Base-by-base conservation (phyloP, 2,797 vertebrate species). In the Limnodromus scolopaceus region DNA sequence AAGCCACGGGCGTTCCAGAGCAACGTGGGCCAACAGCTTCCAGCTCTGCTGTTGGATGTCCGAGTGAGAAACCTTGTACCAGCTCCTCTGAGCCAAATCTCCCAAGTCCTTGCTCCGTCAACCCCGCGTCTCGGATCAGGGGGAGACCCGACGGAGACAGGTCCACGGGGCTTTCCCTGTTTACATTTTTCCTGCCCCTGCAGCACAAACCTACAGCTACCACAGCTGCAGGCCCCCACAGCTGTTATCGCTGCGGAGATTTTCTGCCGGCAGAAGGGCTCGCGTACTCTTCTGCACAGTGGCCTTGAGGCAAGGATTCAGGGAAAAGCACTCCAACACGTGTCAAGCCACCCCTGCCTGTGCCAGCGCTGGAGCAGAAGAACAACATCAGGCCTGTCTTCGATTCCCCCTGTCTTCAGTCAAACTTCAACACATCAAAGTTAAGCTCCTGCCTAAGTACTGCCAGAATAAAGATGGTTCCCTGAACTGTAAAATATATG, bases 301-400 rank as follows among this genome's bases (percentile, higher is more conserved):
- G 22, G 92, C 95, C 96, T 96, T 96, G 95, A 76, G 74, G 90
- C 96, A 86, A 94, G 95, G 96, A 96, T 96, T 94, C 79, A 53
- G 51, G 28, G 84, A 75, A 87, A 77, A 93, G 77, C 72, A 3
- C 85, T 96, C 83, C 92, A 75, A 18, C 54, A 24, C 4, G n/a
- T 39, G 51, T 38, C 51, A 51, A 87, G 74, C 51, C 22, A 74
- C 57, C 81, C 51, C 72, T 48, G 36, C 43, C 2, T 58, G 28
- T n/a, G 79, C 85, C 82, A 77, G 57, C 0, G 3, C 49, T 84
- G 11, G 1, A 86, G 89, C 58, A 85, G 68, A 45, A 32, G n/a
- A 68, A 46, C 24, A 92, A 71, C 41, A 91, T 60, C 74, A 54
- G 74, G 53, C 25, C 3, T 16, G 12, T 30, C 64, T 89, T 70